phyloP scores from a whole-genome alignment of 2,888 invertebrate genomes.

The Tinea trinotella region DNA sequence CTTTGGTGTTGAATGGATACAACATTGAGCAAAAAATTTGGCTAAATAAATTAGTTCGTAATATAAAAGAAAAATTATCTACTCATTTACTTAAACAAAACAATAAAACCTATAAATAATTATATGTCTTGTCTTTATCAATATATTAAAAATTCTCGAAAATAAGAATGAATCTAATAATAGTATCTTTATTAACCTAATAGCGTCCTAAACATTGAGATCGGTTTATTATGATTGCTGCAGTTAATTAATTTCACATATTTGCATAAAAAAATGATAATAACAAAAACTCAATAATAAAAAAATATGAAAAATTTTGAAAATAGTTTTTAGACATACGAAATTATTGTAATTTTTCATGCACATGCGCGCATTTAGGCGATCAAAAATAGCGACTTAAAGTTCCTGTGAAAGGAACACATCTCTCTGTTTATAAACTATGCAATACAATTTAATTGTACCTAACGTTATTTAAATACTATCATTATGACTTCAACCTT shows the following conservation, averaged over 20 bases:
- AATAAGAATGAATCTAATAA: constrained; percentile 35
- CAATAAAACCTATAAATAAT: constrained; percentile 38
- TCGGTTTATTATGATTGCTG: constrained; percentile 39
- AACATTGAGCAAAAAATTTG: constrained; percentile 70
- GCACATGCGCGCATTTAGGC: neutral
- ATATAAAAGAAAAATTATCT: constrained; percentile 42
- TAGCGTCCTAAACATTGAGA: constrained; percentile 71
- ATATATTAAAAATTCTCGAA: constrained; percentile 35
- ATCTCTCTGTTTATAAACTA: constrained; percentile 5
- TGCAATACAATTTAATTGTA: constrained; percentile 43
- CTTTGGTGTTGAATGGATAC: constrained; percentile 68
- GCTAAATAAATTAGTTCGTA: constrained; percentile 58
- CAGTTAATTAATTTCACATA: neutral
- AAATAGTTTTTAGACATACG: neutral
- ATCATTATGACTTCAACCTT: constrained; percentile 68
- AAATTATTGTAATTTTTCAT: neutral
- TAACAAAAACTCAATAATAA: neutral
- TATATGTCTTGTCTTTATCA: too few species aligned
- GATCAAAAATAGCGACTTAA: constrained; percentile 11
- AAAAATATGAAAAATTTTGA: neutral
- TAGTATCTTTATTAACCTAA: constrained; percentile 45
- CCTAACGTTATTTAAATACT: constrained; percentile 64
- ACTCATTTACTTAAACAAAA: constrained; percentile 49
- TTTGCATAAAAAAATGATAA: neutral
- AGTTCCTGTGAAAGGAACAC: neutral